Evolutionary conservation across 2,888 invertebrate species (phyloP).

Genomic region (Microplitis deprimator): DNA sequence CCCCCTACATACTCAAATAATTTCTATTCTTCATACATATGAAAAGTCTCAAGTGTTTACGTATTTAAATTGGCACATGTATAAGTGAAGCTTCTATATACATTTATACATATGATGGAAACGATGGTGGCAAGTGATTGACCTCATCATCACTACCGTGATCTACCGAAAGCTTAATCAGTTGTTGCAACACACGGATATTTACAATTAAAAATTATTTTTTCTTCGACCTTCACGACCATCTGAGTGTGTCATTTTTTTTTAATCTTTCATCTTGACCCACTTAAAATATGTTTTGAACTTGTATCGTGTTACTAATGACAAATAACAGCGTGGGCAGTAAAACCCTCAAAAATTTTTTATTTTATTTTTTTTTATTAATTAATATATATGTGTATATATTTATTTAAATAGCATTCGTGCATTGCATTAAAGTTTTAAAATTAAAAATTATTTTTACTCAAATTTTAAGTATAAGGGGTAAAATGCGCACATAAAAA

Average conservation of each 20-base stretch:
- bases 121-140: conserved; percentile 30
- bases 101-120: not conserved
- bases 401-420: too few relatives aligned
- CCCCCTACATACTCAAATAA: too few relatives aligned
- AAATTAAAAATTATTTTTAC: too few relatives aligned
- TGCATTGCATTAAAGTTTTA: too few relatives aligned
- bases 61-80: too few relatives aligned
- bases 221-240: not conserved
- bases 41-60: too few relatives aligned
- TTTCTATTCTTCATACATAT: too few relatives aligned
- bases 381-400: too few relatives aligned
- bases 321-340: not conserved
- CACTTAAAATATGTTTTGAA: not conserved
- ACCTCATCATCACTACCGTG: conserved; percentile 20
- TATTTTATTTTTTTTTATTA: too few relatives aligned
- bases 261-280: conserved; percentile 21
- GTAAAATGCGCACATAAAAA: too few relatives aligned
- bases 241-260: not conserved
- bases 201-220: not conserved
- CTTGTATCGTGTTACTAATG: not conserved
- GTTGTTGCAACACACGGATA: not conserved
- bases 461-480: too few relatives aligned
- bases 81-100: not conserved
- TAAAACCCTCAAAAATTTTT: too few relatives aligned
- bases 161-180: conserved; percentile 4